These are phyloP conservation scores for Drosophila histrio DNA, from an alignment of 2,888 invertebrate genomes.

Conservation along the genomic window DNA sequence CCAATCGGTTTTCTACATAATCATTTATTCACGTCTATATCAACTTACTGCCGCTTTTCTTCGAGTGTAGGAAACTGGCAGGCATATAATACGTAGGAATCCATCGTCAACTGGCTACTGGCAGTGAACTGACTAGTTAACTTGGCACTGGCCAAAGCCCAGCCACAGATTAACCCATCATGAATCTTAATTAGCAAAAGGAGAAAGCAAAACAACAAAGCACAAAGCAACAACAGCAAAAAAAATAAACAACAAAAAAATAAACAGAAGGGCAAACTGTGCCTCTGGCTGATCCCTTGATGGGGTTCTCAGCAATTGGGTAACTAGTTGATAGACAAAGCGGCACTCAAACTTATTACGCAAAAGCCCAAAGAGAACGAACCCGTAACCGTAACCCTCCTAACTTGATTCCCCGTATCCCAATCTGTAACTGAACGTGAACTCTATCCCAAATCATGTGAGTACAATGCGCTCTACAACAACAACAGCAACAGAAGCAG, in stretches of 20 bases:
- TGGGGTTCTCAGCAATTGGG: slow-evolving; percentile 15
- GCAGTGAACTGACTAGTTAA: slow-evolving; percentile 32
- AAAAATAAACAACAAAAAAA: neutral
- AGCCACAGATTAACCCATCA: slow-evolving; percentile 57
- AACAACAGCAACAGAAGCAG: neutral
- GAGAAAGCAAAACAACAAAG: neutral
- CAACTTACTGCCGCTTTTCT: neutral
- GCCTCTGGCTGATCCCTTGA: slow-evolving; percentile 16
- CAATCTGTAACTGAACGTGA: slow-evolving; percentile 13
- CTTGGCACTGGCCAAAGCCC: slow-evolving; percentile 25
- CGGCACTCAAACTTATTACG: slow-evolving; percentile 47
- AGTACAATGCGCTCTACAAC: slow-evolving; percentile 10
- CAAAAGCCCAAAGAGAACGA: slow-evolving; percentile 25
- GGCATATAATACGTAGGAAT: neutral
- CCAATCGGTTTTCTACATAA: no score
- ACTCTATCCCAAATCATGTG: slow-evolving; percentile 31
- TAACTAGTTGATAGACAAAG: slow-evolving; percentile 54
- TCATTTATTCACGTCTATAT: neutral
- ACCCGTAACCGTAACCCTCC: neutral
- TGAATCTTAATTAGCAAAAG: slow-evolving; percentile 58
- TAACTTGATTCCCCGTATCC: neutral
- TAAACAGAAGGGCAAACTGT: slow-evolving; percentile 17
- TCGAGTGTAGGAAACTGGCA: slow-evolving; percentile 1
- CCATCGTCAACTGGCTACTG: slow-evolving; percentile 1
- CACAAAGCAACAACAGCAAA: neutral